Base-by-base conservation (phyloP, 2,113 vertebrate species). In the Oostethus manadensis region DNA sequence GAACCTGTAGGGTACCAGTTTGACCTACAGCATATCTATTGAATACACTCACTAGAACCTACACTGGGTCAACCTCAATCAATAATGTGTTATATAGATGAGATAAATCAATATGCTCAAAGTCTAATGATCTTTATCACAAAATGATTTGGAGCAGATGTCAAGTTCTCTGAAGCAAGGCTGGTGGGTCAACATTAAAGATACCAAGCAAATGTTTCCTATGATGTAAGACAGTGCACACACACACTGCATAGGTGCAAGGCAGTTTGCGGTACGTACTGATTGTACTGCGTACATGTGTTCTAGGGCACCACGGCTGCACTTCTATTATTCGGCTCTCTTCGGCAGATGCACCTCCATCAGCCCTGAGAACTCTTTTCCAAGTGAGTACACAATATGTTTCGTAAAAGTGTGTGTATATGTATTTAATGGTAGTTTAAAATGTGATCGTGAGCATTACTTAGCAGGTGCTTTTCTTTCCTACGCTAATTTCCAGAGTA, bases 131-230 rank as follows among this genome's bases (percentile, higher is more conserved):
- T n/a, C 13, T 42, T 15, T 3, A 33, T 47, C 11, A 16, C 22
- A 17, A 21, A 1, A 17, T 47, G 54, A 13, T 58, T 51, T 58
- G 47, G 1, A 45, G 68, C 71, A 88, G 87, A 4, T 66, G 3
- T 64, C 70, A 1, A 26, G 0, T 21, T 59, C 46, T 6, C 0
- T 1, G 0, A 55, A 33, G 10, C 46, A 70, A 35, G 65, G 21
- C 45, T 90, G 88, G 88, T 90, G 89, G 89, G 8, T 84, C 3
- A 59, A 88, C 23, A 8, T 88, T 44, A 64, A 14, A 9, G 53
- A 82, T 1, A 64, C 59, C 6, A 42, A 53, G 2, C 64, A 20
- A 16, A 17, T 73, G 17, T 59, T 84, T 51, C 83, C 86, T 9
- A 42, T 76, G 56, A 58, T 42, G 89, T 90, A 74, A 87, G 80